Base-by-base conservation (phyloP, 2,113 vertebrate species). In the Gambusia holbrooki region DNA sequence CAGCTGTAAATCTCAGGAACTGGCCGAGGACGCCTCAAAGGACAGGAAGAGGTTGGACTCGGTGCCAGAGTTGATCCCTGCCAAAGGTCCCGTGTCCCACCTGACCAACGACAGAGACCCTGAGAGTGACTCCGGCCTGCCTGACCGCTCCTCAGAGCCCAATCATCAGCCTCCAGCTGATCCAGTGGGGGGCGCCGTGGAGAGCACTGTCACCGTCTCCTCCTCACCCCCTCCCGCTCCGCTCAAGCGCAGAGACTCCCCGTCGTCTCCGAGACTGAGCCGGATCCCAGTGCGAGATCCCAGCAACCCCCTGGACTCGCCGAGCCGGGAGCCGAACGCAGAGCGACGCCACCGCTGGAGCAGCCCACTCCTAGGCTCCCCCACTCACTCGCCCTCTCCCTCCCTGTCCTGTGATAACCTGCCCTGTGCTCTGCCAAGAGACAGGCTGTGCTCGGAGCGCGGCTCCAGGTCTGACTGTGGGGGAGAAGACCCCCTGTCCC, bases 211-310 rank as follows among this genome's bases (percentile, higher is more conserved):
- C 65, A 87, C 89, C 0, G 89, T 89, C 19, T 90, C 89, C 58
- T 87, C 89, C 42, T 90, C 90, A 5, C 85, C 90, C 0, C 89
- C 92, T 3, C 90, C 92, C 0, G 80, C 84, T 42, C 73, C 85
- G 2, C 82, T 90, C 17, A 82, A 87, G 32, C 80, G 77, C 14
- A 89, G 84, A 81, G 93, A 95, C 66, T 90, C 89, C 10, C 85
- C 89, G 12, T 87, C 40, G 2, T 92, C 95, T 61, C 95, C 95
- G 15, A 96, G 95, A 84, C 92, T 96, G 60, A 99, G 98, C 83
- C 95, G 97, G 69, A 99, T 99, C 84, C 98, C 98, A 2, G 92
- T 98, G 42, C 94, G 98, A 87, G 97, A 97, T 84, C 94, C 95
- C 79, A 94, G 71, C 74, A 79, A 96, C 25, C 94, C 95, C 70